Evolutionary conservation across 2,113 vertebrate genomes (phyloP), one percentile per base, ranked within the genome.

Genomic region (Sylvicapra grimmia): DNA sequence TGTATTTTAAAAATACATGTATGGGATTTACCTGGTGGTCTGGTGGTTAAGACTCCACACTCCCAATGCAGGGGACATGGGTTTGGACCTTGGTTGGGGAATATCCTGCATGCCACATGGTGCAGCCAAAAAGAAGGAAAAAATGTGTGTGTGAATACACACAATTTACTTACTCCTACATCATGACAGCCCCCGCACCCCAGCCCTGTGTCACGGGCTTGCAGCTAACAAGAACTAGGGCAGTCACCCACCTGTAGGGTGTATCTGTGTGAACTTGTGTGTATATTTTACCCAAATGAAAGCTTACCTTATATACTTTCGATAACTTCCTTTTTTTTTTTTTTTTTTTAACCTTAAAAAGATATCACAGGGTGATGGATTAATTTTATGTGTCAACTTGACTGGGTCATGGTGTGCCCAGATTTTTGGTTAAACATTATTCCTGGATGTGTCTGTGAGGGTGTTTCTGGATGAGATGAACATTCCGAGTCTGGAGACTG

Each of bases 171-270:
- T 8, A 47, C 53, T 47, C 36, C 27, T 53, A 33, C 5, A 0
- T 56, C 11, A 2, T 40, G 68, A 31, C 56, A 14, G 13, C 51
- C 5, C 80, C 7, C 6, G 1, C 13, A 16, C 27, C 75, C 25
- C 44, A 2, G 6, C 27, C 51, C 68, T 1, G 0, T 16, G 11
- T 31, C 7, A 18, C 0, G 1, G 53, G 36, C 53, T 47, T 29
- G 25, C 31, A 12, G 61, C 47, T 90, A 33, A 25, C 2, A 44
- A 90, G 36, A 56, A 18, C 68, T 23, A 6, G 12, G 23, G 53
- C 12, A 9, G 27, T 77, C 68, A 40, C n/a, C 18, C 68, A 21
- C 12, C 53, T 33, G 53, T 11, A 75, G 40, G 12, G 18, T 47
- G 13, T 27, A 51, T 89, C 13, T 72, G 10, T 36, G 2, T 53